A percentile compares a stretch with the other conserved stretches of the same genome.
These are phyloP conservation scores for Lacerta bilineata DNA, from an alignment of 2,797 vertebrate species.

Conservation along the genomic window DNA sequence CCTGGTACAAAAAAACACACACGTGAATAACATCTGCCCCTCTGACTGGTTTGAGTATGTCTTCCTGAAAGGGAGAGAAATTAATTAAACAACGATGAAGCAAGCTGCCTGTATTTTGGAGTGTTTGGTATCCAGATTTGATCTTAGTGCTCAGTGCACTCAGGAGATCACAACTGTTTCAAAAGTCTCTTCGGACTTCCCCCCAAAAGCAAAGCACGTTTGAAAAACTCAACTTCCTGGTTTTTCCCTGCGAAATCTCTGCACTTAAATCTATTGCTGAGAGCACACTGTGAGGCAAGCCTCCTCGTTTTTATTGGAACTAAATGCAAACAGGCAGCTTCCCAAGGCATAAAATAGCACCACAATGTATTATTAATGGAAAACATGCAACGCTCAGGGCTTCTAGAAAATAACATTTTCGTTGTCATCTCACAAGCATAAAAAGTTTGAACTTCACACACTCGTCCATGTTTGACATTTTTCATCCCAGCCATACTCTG, in stretches of 20 bases:
- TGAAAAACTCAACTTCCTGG: neutral
- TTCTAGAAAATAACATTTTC: slow-evolving; percentile 63
- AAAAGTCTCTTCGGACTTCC: rapidly evolving
- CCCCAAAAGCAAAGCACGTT: neutral
- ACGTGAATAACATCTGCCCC: neutral
- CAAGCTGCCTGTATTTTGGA: neutral
- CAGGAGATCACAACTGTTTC: neutral
- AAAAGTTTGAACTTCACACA: slow-evolving; percentile 61
- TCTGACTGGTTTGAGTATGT: neutral
- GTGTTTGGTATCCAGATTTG: rapidly evolving
- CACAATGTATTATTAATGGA: slow-evolving; percentile 49
- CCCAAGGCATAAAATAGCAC: slow-evolving; percentile 58
- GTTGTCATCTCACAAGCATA: slow-evolving; percentile 61
- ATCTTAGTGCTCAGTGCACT: slow-evolving; percentile 4
- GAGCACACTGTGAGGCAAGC: neutral
- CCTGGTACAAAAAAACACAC: neutral
- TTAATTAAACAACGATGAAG: no score
- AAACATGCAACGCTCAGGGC: slow-evolving; percentile 65
- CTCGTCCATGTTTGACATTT: slow-evolving; percentile 62
- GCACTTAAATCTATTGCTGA: neutral
- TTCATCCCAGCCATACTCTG: slow-evolving; percentile 69
- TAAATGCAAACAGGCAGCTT: slow-evolving; percentile 39
- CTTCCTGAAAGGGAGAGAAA: neutral
- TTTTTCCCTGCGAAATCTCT: slow-evolving; percentile 1
- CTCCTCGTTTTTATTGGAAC: neutral